Evolutionary conservation across 2,797 vertebrate species (phyloP), one percentile per base, ranked within the genome.

Genomic region (Salarias fasciatus): DNA sequence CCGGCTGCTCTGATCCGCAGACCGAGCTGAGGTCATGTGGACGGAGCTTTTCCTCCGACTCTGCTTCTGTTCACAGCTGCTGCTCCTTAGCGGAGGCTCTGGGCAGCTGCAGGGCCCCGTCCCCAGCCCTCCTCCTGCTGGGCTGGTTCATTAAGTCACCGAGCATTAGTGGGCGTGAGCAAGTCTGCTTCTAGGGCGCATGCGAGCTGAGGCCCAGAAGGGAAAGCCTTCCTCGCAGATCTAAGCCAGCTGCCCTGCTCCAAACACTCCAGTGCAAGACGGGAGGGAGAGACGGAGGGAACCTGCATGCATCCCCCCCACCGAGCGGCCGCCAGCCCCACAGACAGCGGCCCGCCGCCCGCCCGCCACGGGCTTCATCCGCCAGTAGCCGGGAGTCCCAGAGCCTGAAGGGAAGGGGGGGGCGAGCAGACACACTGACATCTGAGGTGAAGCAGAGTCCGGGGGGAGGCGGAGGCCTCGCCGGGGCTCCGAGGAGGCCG

Each of bases 131-230:
- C 75, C 70, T 68, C 79, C 62, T 68, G 30, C 72, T 53, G 49
- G 83, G 72, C 72, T 76, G 80, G 71, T n/a, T n/a, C n/a, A n/a
- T n/a, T n/a, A 56, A 83, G 81, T 69, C 58, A n/a, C 58, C 28
- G 57, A 82, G 72, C 76, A 30, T 66, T 63, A 69, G 88, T 86
- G 83, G 81, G 86, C 79, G 88, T 87, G 79, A 71, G 81, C 65
- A 44, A 81, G 66, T 72, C 73, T 59, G 68, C 56, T 86, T 40
- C 54, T 37, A 85, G 69, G 67, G 86, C 89, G 91, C 92, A 92
- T 88, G 89, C 88, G 88, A 80, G 75, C 83, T 86, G 91, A 91
- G 90, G 89, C 89, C 87, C 87, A 69, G 76, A 79, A 75, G 91
- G 90, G 86, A 88, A 86, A 83, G 80, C 80, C 84, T 88, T 90